A percentile compares a stretch with the other conserved stretches of the same genome.
These are phyloP conservation scores for Psittacara wagleri DNA, from an alignment of 2,113 vertebrate species.

Conservation along the genomic window DNA sequence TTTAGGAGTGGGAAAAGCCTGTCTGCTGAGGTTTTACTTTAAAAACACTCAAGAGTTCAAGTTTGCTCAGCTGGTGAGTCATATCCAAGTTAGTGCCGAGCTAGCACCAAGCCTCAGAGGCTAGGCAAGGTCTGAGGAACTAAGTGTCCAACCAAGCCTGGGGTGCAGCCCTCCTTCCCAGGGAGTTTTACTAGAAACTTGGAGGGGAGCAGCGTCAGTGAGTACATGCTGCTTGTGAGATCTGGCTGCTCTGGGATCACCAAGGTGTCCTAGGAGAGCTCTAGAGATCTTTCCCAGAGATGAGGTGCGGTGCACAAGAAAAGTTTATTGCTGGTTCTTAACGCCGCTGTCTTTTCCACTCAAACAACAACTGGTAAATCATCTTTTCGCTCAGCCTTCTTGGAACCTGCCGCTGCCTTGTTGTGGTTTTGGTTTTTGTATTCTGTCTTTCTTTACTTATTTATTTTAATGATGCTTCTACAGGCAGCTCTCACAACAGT, in stretches of 20 bases:
- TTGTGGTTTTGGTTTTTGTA: background rate
- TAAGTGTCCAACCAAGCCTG: background rate
- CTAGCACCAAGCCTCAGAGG: background rate
- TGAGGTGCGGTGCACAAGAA: background rate
- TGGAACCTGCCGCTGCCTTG: background rate
- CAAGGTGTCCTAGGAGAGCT: background rate
- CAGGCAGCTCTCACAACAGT: background rate
- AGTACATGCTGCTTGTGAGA: background rate
- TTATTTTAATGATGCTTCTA: background rate
- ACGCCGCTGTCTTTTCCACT: background rate
- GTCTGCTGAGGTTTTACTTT: background rate
- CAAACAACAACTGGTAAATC: background rate
- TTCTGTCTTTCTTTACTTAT: background rate
- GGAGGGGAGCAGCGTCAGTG: background rate
- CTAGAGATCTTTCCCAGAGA: background rate
- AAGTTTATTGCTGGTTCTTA: background rate
- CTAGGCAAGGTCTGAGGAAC: background rate
- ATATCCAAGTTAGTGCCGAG: background rate
- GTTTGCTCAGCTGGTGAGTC: background rate
- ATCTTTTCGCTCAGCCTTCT: accelerated
- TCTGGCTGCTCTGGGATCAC: background rate
- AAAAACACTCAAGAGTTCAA: background rate
- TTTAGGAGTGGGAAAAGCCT: background rate
- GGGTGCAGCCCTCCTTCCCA: accelerated
- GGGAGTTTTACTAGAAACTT: background rate